phyloP scores from a whole-genome alignment of 2,113 vertebrate species.

The Corythoichthys intestinalis region DNA sequence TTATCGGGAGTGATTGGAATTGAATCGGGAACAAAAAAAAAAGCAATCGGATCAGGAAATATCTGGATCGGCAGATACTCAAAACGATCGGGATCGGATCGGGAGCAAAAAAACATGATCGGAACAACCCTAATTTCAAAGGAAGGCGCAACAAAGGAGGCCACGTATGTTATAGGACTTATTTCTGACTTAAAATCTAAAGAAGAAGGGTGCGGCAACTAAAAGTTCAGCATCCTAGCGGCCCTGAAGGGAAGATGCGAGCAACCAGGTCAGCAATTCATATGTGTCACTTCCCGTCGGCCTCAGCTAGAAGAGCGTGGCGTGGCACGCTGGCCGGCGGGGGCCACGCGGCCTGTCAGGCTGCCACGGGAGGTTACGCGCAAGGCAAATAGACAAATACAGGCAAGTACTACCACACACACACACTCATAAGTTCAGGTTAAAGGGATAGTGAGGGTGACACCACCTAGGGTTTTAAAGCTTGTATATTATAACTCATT shows the following conservation, averaged over 20 bases:
- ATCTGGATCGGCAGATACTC: no score
- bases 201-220: slow-evolving; percentile 30
- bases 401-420: slow-evolving; percentile 17
- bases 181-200: slow-evolving; percentile 12
- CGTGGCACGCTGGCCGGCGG: slow-evolving; percentile 48
- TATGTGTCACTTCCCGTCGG: slow-evolving; percentile 66
- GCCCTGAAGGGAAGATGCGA: slow-evolving; percentile 48
- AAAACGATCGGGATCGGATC: no score
- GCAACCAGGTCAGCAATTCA: slow-evolving; percentile 70
- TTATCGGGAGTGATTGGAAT: no score
- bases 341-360: slow-evolving; percentile 52
- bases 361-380: slow-evolving; percentile 64
- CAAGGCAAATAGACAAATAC: slow-evolving; percentile 36
- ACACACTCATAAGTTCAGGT: slow-evolving; percentile 12
- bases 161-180: slow-evolving; percentile 27
- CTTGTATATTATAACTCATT: not conserved
- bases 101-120: no score
- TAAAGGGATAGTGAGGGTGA: slow-evolving; percentile 28
- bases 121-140: no score
- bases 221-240: slow-evolving; percentile 65
- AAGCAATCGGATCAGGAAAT: no score
- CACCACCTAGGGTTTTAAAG: slow-evolving; percentile 17
- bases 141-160: slow-evolving; percentile 14
- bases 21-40: no score
- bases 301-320: slow-evolving; percentile 50